Conservation (phyloP, 2,888 invertebrate species). For the Synergus itoensis region DNA sequence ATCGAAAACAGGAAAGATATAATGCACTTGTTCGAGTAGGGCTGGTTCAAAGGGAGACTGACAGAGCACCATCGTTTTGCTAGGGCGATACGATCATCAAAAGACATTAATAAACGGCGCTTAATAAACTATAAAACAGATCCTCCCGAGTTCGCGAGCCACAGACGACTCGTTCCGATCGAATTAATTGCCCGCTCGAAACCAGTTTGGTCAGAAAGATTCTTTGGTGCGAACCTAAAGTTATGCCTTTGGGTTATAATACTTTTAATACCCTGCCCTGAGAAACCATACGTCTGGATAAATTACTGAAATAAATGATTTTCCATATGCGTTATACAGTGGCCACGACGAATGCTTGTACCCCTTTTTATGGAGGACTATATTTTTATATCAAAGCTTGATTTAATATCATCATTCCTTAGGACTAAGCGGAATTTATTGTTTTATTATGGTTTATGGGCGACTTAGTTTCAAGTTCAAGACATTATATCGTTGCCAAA, state of each 20-base stretch:
- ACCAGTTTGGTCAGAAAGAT: constrained; percentile 65
- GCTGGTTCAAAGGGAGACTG: not conserved
- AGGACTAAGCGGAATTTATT: not conserved
- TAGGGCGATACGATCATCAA: constrained; percentile 5
- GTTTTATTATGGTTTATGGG: not conserved
- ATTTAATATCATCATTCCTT: not conserved
- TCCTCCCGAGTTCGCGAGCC: constrained; percentile 47
- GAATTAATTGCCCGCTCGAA: constrained; percentile 67
- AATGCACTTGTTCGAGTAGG: constrained; percentile 10
- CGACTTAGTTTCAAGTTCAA: not conserved
- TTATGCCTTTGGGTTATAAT: constrained; percentile 33
- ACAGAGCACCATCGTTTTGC: constrained; percentile 1
- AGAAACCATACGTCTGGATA: constrained; percentile 9
- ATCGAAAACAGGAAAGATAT: constrained; percentile 4
- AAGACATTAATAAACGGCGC: constrained; percentile 16
- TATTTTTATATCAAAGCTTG: constrained; percentile 1
- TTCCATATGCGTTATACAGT: constrained; percentile 9
- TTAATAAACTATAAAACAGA: constrained; percentile 47
- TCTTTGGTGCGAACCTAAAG: constrained; percentile 38
- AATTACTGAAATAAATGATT: constrained; percentile 40
- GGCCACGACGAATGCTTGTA: constrained; percentile 3
- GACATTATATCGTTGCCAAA: not conserved
- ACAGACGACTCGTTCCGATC: constrained; percentile 55
- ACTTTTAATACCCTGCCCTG: constrained; percentile 18
- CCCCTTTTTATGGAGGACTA: not conserved